Base-by-base conservation (phyloP, 2,888 invertebrate genomes). In the Nomada ruficornis region DNA sequence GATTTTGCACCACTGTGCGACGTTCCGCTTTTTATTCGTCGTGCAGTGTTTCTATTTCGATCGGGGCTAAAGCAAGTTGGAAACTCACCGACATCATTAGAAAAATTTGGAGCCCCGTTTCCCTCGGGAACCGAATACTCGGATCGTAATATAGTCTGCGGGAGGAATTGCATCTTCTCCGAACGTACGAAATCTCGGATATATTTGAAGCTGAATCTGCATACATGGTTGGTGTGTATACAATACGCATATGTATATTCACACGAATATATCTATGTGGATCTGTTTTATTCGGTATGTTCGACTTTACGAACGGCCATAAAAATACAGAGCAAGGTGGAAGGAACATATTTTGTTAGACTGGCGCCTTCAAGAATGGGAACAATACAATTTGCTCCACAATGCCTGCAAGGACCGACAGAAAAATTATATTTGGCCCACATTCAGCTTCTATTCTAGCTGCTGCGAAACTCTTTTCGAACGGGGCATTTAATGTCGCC, bases 351-450 rank as follows among this genome's bases (percentile, higher is more conserved):
- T 20, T 59, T 29, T 29, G 29, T 29, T 15, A 15, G 29, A 15
- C 59, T 29, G 7, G 9, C 23, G 20, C 26, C 26, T 13, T 67
- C 18, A 1, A 13, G 9, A 15, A 18, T 11, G 62, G 15, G 54
- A 54, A 42, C 55, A 36, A 42, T 36, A 55, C 36, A 69, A 70
- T 70, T 59, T 47, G n/a, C 23, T 2, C 23, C 18, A 50, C 36
- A 55, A 63, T 50, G n/a, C n/a, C n/a, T 0, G 10, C 18, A 44
- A 44, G 26, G 64, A 50, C 4, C 9, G 20, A 10, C 10, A 18
- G 2, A 65, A 73, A 47, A 60, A 65, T 13, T 47, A 60, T 65
- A 65, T 73, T 77, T 65, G 60, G 29, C 52, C 36, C 23, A 23
- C 44, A 36, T 55, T 76, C 71, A 63, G 44, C 13, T 9, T 9